Percentiles rank a stretch among this genome's conserved stretches.
Conservation (phyloP, 2,797 vertebrate species). For the Onychomys arenicola region DNA sequence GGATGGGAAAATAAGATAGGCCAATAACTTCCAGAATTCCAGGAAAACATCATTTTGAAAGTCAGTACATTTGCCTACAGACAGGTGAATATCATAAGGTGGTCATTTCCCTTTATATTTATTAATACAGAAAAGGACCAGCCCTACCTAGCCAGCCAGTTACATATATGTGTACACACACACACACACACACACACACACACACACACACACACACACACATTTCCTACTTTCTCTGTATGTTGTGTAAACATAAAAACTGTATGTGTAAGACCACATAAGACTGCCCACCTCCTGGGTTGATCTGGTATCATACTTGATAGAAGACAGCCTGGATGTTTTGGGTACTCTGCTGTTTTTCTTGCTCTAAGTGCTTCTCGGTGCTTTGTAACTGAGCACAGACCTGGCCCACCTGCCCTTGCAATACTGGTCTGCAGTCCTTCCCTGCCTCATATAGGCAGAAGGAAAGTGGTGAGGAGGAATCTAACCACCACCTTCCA, state of each 20-base stretch:
- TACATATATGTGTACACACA: fast-evolving
- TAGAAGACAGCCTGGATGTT: not conserved
- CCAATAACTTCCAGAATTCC: not conserved
- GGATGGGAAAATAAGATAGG: not conserved
- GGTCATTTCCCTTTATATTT: not conserved
- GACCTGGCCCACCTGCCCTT: not conserved
- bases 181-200: not conserved
- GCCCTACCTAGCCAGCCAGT: not conserved
- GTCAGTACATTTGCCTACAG: not conserved
- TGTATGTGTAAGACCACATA: not conserved
- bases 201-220: not conserved
- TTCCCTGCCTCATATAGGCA: not conserved
- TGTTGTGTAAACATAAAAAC: not conserved
- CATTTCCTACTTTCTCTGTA: not conserved
- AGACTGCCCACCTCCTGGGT: not conserved
- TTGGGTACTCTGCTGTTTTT: slow-evolving; percentile 8
- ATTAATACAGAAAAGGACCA: not conserved
- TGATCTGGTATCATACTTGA: slow-evolving; percentile 10
- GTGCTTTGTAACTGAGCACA: slow-evolving; percentile 13
- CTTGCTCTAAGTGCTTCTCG: not conserved
- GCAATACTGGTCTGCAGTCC: fast-evolving
- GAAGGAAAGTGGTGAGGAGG: too few relatives aligned
- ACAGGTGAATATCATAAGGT: not conserved
- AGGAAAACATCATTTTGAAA: slow-evolving; percentile 20
- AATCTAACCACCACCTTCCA: not conserved